Evolutionary conservation across 2,888 invertebrate genomes (phyloP).

Genomic region (Drosophila affinis): DNA sequence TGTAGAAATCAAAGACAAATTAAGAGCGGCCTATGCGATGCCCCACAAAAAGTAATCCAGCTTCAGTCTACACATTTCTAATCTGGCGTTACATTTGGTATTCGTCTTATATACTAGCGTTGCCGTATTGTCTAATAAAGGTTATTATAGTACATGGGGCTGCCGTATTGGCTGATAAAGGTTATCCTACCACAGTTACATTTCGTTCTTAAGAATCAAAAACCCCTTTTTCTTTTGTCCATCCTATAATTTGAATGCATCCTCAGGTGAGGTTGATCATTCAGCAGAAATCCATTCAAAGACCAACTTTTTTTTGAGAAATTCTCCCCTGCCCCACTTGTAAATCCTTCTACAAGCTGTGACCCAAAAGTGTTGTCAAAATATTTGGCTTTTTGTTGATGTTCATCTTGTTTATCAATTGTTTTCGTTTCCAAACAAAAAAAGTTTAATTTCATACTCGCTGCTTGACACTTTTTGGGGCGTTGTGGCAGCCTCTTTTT

Average conservation of each 20-base stretch:
- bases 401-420: conserved; percentile 43
- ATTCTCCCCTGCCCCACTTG: conserved; percentile 1
- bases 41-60: too few relatives aligned
- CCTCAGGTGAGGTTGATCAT: too few relatives aligned
- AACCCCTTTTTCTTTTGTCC: too few relatives aligned
- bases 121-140: too few relatives aligned
- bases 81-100: too few relatives aligned
- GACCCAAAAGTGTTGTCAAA: conserved; percentile 25
- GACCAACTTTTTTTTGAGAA: background rate
- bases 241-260: too few relatives aligned
- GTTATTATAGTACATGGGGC: too few relatives aligned
- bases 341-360: conserved; percentile 14
- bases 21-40: background rate
- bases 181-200: too few relatives aligned
- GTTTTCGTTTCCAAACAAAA: conserved; percentile 41
- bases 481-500: conserved; percentile 7
- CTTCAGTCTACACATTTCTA: too few relatives aligned
- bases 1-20: background rate
- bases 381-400: conserved; percentile 39
- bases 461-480: conserved; percentile 41
- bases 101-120: too few relatives aligned
- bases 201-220: background rate
- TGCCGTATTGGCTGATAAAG: too few relatives aligned
- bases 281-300: background rate
- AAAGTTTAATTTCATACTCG: conserved; percentile 63